These are phyloP conservation scores for Felis chaus DNA, from an alignment of 2,113 vertebrate genomes.

Conservation along the genomic window DNA sequence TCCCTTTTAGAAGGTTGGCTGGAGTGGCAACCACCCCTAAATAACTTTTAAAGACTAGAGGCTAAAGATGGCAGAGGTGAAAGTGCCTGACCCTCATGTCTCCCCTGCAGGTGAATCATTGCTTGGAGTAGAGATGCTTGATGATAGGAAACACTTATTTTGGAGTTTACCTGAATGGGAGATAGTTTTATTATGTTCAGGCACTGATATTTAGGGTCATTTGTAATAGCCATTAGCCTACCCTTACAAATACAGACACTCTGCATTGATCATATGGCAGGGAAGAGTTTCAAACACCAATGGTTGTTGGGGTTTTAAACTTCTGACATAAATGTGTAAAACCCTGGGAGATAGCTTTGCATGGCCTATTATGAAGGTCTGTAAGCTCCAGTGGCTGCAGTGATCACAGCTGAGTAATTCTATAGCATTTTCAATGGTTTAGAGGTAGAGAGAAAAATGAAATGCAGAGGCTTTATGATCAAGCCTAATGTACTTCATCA, in stretches of 20 bases:
- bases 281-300: not conserved
- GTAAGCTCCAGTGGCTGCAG: conserved; percentile 60
- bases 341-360: conserved; percentile 42
- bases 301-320: conserved; percentile 60
- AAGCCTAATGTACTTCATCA: conserved; percentile 46
- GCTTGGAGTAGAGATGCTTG: not conserved
- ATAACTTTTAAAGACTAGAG: not conserved
- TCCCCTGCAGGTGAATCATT: not conserved
- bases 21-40: not conserved
- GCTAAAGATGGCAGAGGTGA: not conserved
- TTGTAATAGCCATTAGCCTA: not conserved
- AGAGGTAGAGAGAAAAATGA: conserved; percentile 38
- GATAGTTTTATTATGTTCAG: not conserved
- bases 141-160: not conserved
- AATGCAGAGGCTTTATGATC: not conserved
- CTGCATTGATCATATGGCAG: not conserved
- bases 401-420: conserved; percentile 50
- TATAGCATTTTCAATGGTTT: conserved; percentile 39
- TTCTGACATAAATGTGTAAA: conserved; percentile 73
- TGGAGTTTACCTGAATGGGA: not conserved
- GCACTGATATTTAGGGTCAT: not conserved
- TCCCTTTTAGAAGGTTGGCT: not conserved
- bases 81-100: not conserved
- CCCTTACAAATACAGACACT: not conserved
- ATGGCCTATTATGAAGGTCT: conserved; percentile 25